Evolutionary conservation across 2,888 invertebrate species (phyloP).

Genomic region (Platerodrilus igneus): DNA sequence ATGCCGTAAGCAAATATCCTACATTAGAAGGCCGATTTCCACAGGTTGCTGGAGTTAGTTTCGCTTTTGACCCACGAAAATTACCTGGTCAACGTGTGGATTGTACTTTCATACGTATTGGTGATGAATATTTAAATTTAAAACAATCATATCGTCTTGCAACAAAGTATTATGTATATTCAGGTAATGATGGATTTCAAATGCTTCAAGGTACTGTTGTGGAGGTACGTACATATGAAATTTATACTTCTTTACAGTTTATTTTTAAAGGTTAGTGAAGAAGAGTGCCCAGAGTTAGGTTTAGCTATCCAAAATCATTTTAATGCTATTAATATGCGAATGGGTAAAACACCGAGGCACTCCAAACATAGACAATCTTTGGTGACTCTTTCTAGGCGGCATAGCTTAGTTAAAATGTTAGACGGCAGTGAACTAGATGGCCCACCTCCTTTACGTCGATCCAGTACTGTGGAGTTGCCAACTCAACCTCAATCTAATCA

Average conservation of each 20-base stretch:
- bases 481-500: conserved; percentile 35
- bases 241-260: conserved; percentile 4
- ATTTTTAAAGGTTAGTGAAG: conserved; percentile 66
- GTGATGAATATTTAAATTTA: conserved; percentile 73
- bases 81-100: conserved; percentile 68
- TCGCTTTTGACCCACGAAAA: conserved; percentile 69
- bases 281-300: conserved; percentile 79
- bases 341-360: conserved; percentile 63
- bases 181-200: conserved; percentile 81
- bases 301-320: conserved; percentile 87
- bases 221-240: conserved; percentile 54
- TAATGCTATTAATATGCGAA: conserved; percentile 75
- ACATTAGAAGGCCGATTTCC: conserved; percentile 85
- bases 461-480: conserved; percentile 43
- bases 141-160: conserved; percentile 72
- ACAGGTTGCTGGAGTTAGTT: conserved; percentile 74
- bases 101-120: conserved; percentile 70
- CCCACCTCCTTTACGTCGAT: conserved; percentile 63
- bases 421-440: conserved; percentile 67
- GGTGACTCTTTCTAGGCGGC: conserved; percentile 74
- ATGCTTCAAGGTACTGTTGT: conserved; percentile 70
- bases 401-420: conserved; percentile 74
- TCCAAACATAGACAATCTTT: conserved; percentile 83
- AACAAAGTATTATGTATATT: conserved; percentile 75
- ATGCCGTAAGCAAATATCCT: conserved; percentile 80